Conservation (phyloP, 2,113 vertebrate species). For the Nanorana parkeri region DNA sequence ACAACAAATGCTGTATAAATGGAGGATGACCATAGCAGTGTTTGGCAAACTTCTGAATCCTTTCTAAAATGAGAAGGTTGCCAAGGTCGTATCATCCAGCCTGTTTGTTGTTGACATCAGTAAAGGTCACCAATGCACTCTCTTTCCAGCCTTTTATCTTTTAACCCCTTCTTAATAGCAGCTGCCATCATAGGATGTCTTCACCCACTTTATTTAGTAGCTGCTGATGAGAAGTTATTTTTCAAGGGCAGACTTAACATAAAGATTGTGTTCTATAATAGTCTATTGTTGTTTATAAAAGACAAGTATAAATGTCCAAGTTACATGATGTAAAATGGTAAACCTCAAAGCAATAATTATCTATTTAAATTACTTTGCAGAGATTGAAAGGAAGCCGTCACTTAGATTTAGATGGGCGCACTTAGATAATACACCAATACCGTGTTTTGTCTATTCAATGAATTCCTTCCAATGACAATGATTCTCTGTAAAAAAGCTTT, state of each 20-base stretch:
- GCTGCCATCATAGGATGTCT: neutral
- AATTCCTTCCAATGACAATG: too few species aligned
- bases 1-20: slow-evolving; percentile 25
- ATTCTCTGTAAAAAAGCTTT: too few species aligned
- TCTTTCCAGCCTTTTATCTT: slow-evolving; percentile 13
- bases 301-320: too few species aligned
- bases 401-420: too few species aligned
- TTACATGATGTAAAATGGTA: too few species aligned
- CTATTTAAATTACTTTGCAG: too few species aligned
- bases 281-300: neutral
- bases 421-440: too few species aligned
- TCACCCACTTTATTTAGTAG: slow-evolving; percentile 1
- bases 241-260: slow-evolving; percentile 32
- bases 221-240: slow-evolving; percentile 10
- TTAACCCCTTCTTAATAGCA: neutral
- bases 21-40: slow-evolving; percentile 11
- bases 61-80: neutral
- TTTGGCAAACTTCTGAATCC: neutral
- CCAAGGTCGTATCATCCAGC: neutral
- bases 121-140: slow-evolving; percentile 29
- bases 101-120: slow-evolving; percentile 1
- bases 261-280: slow-evolving; percentile 30
- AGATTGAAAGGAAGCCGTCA: too few species aligned
- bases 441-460: too few species aligned
- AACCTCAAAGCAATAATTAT: too few species aligned